Conservation (phyloP, 64 coral and sea anemone genomes). For the Montipora capricornis region DNA sequence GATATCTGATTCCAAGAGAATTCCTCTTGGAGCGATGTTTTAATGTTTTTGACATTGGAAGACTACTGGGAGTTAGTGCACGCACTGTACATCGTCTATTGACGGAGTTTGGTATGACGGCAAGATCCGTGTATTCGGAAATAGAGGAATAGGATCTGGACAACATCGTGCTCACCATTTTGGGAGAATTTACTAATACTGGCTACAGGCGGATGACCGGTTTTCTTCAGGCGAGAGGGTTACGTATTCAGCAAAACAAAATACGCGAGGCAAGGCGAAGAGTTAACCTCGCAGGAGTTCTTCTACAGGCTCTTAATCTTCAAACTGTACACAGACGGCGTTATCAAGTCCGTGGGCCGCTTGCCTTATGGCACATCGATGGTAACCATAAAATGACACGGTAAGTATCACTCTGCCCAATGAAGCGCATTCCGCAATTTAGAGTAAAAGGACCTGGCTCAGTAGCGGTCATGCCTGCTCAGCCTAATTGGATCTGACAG, state of each 20-base stretch:
- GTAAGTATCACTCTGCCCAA: no score
- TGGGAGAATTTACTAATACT: background rate
- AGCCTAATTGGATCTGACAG: no score
- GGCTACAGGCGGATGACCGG: background rate
- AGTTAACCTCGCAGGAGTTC: no score
- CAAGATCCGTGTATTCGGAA: background rate
- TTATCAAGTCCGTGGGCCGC: no score
- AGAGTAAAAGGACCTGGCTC: no score
- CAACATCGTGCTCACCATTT: background rate
- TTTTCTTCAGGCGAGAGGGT: background rate
- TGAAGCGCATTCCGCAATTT: no score
- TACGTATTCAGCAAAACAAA: background rate
- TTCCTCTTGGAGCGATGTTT: slow-evolving; percentile 9
- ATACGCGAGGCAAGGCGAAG: background rate
- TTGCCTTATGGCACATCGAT: no score
- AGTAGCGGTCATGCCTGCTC: no score
- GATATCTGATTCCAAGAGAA: background rate
- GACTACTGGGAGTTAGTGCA: background rate
- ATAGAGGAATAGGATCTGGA: background rate
- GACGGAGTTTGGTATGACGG: background rate
- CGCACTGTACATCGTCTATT: slow-evolving; percentile 5
- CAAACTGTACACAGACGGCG: no score
- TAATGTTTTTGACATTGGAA: slow-evolving; percentile 19
- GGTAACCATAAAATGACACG: no score
- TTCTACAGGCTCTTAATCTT: no score